Conservation (phyloP, 2,888 invertebrate genomes). For the Scaptomyza polygonia region DNA sequence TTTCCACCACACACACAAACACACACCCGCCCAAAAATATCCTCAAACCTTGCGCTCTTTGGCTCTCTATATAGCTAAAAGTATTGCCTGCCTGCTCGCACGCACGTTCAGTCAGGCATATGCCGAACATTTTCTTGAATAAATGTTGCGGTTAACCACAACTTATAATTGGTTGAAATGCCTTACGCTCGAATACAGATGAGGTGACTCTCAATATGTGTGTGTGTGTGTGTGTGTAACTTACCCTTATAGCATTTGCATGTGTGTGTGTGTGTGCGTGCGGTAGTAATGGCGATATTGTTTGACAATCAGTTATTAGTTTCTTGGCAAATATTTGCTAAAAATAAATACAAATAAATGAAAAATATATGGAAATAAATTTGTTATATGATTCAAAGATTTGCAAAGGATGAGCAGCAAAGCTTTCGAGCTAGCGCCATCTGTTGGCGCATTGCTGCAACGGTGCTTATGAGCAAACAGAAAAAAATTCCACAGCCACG, state of each 20-base stretch:
- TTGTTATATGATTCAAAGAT: too few relatives aligned
- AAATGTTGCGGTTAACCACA: constrained; percentile 85
- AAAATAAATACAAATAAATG: background rate
- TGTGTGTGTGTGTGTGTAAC: constrained; percentile 34
- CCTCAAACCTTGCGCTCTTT: constrained; percentile 13
- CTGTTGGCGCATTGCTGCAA: constrained; percentile 41
- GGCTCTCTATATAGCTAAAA: background rate
- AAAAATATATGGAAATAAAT: background rate
- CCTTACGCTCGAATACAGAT: constrained; percentile 63
- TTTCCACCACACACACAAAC: background rate
- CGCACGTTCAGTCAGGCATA: constrained; percentile 47
- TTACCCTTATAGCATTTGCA: constrained; percentile 47
- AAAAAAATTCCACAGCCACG: constrained; percentile 10
- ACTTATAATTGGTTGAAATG: constrained; percentile 84
- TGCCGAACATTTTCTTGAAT: constrained; percentile 81
- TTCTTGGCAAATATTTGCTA: constrained; percentile 1
- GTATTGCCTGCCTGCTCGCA: constrained; percentile 51
- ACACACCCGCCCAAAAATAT: background rate
- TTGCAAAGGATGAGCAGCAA: constrained; percentile 2
- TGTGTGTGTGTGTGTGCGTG: constrained; percentile 15
- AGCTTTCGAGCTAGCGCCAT: constrained; percentile 72
- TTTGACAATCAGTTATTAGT: constrained; percentile 11
- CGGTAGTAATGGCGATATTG: constrained; percentile 32
- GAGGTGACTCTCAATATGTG: constrained; percentile 28
- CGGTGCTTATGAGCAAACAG: constrained; percentile 19